phyloP scores from a whole-genome alignment of 2,888 invertebrate species.

The Eupithecia dodoneata region DNA sequence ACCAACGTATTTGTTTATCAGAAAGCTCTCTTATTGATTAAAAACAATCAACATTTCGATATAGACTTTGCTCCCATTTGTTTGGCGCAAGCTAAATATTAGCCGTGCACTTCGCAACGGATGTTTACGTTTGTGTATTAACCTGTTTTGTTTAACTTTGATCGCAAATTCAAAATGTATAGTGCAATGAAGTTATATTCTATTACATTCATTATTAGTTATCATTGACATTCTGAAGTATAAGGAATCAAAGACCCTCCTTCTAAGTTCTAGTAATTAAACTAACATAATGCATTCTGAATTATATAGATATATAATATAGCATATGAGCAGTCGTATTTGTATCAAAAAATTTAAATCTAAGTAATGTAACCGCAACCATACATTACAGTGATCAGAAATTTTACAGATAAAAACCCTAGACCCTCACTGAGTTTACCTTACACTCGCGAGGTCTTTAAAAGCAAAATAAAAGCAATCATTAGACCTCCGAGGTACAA shows the following conservation, averaged over 20 bases:
- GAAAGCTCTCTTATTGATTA: constrained; percentile 31
- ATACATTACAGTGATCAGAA: not conserved
- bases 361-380: not conserved
- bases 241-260: not conserved
- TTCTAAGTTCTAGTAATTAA: not conserved
- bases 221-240: not conserved
- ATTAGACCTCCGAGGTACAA: constrained; percentile 58
- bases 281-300: no score
- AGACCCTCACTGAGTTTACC: constrained; percentile 22
- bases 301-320: no score
- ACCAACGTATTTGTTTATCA: not conserved
- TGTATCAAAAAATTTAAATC: not conserved
- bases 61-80: constrained; percentile 1
- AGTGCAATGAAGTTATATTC: no score
- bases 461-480: constrained; percentile 58
- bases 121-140: constrained; percentile 39
- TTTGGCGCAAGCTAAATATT: constrained; percentile 60
- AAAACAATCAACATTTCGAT: constrained; percentile 33
- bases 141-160: constrained; percentile 38
- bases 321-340: no score
- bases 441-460: constrained; percentile 44
- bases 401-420: constrained; percentile 10
- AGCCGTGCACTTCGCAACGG: constrained; percentile 55
- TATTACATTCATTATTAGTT: not conserved
- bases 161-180: constrained; percentile 9